Base-by-base conservation (phyloP, 2,113 vertebrate species). In the Misgurnus anguillicaudatus region DNA sequence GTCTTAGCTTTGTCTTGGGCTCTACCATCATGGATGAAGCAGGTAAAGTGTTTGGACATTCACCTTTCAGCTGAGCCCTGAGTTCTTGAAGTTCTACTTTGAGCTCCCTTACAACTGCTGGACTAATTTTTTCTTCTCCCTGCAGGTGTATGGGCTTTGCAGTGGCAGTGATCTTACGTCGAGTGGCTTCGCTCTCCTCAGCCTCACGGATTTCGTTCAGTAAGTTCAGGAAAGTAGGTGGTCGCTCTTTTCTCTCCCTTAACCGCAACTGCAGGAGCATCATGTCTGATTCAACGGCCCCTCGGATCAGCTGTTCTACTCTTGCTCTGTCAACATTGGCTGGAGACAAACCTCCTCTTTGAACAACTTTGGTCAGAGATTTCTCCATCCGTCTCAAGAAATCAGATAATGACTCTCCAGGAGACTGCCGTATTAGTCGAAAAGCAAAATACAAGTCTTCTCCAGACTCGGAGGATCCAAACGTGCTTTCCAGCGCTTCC, bases 381-480 rank as follows among this genome's bases (percentile, higher is more conserved):
- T 17, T 17, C 3, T 80, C 84, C 0, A 83, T 17, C 11, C 78
- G 24, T 13, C 78, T 70, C 9, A 85, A 8, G 17, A 84, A 79
- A 1, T 73, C 79, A 4, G 79, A 82, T 36, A 53, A 48, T 2
- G 24, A 8, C 1, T 84, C 62, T 0, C 39, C 55, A 36, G 62
- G n/a, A 10, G 58, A 8, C 2, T 84, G 80, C 9, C 53, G 31
- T 31, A 79, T 2, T 0, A 55, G 4, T 14, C 72, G 17, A 9
- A 84, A 80, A 4, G 62, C 51, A n/a, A 78, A 79, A 6, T 85
- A 77, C 41, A 85, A 9, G 1, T 80, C 77, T 48, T 82, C 80
- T 1, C 77, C 83, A 0, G 77, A 80, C 16, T 85, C 75, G 24
- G 79, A 45, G 42, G 42, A 45, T 5, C 42, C 42, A 45, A 45